These are phyloP conservation scores for Cyclargus thomasi DNA, from an alignment of 1,140 invertebrate genomes.

Conservation along the genomic window DNA sequence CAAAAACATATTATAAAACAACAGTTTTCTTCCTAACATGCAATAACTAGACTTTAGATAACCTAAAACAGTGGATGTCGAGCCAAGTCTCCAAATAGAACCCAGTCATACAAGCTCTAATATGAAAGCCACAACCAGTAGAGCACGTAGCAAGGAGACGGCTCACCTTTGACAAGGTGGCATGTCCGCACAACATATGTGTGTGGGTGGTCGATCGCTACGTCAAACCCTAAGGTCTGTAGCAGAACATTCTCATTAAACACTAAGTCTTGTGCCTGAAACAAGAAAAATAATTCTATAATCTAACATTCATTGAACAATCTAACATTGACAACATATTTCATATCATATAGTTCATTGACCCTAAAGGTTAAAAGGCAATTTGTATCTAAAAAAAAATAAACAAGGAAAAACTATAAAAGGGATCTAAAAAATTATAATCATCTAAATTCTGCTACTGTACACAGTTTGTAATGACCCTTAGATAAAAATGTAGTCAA, in stretches of 20 bases:
- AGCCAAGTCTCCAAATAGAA: not conserved
- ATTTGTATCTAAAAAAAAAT: not conserved
- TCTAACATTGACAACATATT: not conserved
- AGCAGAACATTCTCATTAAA: conserved; percentile 97
- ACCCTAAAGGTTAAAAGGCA: not conserved
- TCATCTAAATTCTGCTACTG: not conserved
- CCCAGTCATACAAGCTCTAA: not conserved
- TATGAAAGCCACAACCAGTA: conserved; percentile 18
- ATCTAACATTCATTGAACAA: no score
- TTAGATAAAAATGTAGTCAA: not conserved
- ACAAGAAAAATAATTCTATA: conserved; percentile 32
- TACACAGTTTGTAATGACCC: not conserved
- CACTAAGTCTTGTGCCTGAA: conserved; percentile 93
- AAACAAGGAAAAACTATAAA: not conserved
- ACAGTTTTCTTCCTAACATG: not conserved
- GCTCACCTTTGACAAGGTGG: conserved; percentile 93
- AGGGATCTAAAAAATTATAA: not conserved
- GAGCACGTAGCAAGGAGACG: conserved; percentile 5
- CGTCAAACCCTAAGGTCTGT: conserved; percentile 97
- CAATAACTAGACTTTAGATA: not conserved
- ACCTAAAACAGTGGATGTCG: not conserved
- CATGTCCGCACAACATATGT: conserved; percentile 96
- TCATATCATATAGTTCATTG: not conserved
- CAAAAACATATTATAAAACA: not conserved
- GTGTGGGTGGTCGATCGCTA: conserved; percentile 96